These are phyloP conservation scores for Arenicola marina DNA, from an alignment of 2,888 invertebrate species.

Conservation along the genomic window DNA sequence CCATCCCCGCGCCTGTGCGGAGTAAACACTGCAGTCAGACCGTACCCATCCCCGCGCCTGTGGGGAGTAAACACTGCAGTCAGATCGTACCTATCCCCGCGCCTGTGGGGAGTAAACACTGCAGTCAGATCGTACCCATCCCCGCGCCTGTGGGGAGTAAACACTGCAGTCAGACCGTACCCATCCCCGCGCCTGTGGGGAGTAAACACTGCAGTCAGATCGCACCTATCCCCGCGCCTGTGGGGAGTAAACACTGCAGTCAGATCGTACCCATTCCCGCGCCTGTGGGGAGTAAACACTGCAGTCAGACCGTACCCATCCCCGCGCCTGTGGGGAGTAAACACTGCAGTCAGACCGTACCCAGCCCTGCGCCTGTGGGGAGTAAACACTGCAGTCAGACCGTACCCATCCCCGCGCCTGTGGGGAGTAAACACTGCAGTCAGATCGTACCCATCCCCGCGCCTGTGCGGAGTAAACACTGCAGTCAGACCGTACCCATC, in stretches of 20 bases:
- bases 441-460: slow-evolving; percentile 90
- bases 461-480: too few species aligned
- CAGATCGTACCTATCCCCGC: slow-evolving; percentile 90
- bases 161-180: too few species aligned
- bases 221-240: slow-evolving; percentile 90
- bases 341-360: too few species aligned
- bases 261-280: slow-evolving; percentile 90
- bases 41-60: slow-evolving; percentile 90
- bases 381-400: too few species aligned
- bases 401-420: slow-evolving; percentile 90
- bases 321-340: slow-evolving; percentile 92
- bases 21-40: too few species aligned
- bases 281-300: too few species aligned
- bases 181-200: slow-evolving; percentile 89
- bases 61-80: too few species aligned
- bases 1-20: slow-evolving; percentile 89
- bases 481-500: slow-evolving; percentile 87
- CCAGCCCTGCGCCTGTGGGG: slow-evolving; percentile 89
- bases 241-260: too few species aligned
- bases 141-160: slow-evolving; percentile 92
- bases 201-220: too few species aligned
- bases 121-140: slow-evolving; percentile 87
- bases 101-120: too few species aligned
- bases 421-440: too few species aligned
- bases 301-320: slow-evolving; percentile 87